These are phyloP conservation scores for Ctenodactylus gundi DNA, from an alignment of 2,113 vertebrate species.

Conservation along the genomic window DNA sequence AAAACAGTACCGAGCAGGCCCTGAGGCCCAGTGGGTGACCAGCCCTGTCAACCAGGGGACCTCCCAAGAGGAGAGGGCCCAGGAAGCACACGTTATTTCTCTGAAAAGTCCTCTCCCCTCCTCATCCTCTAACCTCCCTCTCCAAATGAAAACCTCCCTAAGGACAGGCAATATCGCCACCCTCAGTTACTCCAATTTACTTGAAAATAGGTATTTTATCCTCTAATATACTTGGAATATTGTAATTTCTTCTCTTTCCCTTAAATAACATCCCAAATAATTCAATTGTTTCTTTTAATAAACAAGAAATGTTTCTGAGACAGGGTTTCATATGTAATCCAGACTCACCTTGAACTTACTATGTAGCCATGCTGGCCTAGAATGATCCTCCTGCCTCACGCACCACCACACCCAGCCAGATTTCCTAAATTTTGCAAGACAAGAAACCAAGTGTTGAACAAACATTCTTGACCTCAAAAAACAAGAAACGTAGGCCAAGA, in stretches of 20 bases:
- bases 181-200: neutral
- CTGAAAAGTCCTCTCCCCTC: neutral
- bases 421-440: neutral
- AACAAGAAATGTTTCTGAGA: no score
- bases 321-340: neutral
- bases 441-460: neutral
- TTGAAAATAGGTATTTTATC: neutral
- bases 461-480: neutral
- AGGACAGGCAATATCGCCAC: neutral
- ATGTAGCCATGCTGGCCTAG: neutral
- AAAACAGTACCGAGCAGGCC: neutral
- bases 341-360: neutral
- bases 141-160: neutral
- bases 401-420: no score
- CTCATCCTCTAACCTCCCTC: neutral
- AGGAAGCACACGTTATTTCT: rapidly evolving
- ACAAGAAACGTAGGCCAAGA: neutral
- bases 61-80: neutral
- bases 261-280: neutral
- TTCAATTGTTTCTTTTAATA: neutral
- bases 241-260: neutral
- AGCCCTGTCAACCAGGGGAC: no score
- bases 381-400: neutral
- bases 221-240: neutral
- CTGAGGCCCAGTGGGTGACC: neutral